Percentiles rank a stretch among this genome's conserved stretches.
These are phyloP conservation scores for Alloplasta piceator DNA, from an alignment of 2,888 invertebrate genomes.

Conservation along the genomic window DNA sequence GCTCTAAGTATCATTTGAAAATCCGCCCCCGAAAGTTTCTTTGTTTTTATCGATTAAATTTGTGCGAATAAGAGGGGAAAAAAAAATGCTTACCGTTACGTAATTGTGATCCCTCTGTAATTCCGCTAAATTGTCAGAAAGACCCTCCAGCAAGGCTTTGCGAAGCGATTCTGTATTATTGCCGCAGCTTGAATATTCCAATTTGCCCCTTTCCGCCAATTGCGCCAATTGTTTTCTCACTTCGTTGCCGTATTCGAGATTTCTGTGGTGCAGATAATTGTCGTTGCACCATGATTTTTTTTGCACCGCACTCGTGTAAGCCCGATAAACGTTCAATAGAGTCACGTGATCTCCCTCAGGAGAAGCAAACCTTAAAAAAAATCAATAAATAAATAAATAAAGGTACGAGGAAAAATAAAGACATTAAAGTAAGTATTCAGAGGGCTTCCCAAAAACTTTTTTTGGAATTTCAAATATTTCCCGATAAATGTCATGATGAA, in stretches of 20 bases:
- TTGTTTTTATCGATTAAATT: too few relatives aligned
- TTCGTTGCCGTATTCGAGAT: constrained; percentile 91
- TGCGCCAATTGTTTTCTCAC: constrained; percentile 91
- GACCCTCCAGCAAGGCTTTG: constrained; percentile 91
- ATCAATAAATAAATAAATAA: too few relatives aligned
- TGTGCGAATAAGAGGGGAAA: too few relatives aligned
- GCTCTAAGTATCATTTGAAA: too few relatives aligned
- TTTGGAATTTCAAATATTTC: too few relatives aligned
- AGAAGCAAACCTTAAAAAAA: constrained; percentile 90
- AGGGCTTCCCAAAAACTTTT: too few relatives aligned
- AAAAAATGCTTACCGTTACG: constrained; percentile 84
- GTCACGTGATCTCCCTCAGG: constrained; percentile 96
- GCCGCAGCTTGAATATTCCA: constrained; percentile 79
- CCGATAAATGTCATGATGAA: too few relatives aligned
- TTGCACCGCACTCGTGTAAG: constrained; percentile 89
- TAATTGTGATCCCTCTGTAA: constrained; percentile 90
- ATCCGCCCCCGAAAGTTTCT: too few relatives aligned
- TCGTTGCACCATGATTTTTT: constrained; percentile 94
- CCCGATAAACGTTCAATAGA: constrained; percentile 93
- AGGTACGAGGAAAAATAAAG: too few relatives aligned
- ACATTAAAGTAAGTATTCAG: too few relatives aligned
- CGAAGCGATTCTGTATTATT: constrained; percentile 82
- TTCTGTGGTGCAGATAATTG: constrained; percentile 93
- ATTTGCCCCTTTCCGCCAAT: constrained; percentile 78
- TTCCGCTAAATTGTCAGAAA: constrained; percentile 95